Evolutionary conservation across 2,797 vertebrate species (phyloP), one percentile per base, ranked within the genome.

Genomic region (Jordanella pulchra): DNA sequence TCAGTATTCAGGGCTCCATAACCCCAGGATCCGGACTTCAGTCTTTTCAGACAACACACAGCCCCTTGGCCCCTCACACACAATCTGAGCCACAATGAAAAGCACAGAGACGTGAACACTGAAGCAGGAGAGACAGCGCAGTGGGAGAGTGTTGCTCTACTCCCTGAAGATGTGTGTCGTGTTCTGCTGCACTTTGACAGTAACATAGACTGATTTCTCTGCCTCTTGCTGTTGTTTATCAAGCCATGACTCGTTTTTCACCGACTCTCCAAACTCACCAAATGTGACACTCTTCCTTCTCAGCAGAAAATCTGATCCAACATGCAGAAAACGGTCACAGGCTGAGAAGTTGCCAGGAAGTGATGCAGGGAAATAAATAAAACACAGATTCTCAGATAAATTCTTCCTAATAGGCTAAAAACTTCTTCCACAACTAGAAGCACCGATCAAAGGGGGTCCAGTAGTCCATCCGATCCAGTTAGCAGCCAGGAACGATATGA

Each of bases 151-250:
- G 86, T 81, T 83, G 81, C 67, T 73, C 58, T 85, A 72, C 78
- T 67, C 69, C 89, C 87, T 84, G 83, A 75, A 90, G 87, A 84
- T 76, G 83, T 61, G 77, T 67, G 84, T 76, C 65, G 23, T 54
- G 78, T 84, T 87, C 68, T 45, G 18, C 63, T 85, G 83, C 81
- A 85, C 84, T 81, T 55, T 91, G 89, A 92, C 87, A 86, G 67
- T 90, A 89, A 91, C 83, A 7, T 73, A 35, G 39, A 44, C 79
- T 75, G 89, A 90, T 79, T 72, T 32, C 67, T 73, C 66, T 71
- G 76, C 56, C 69, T 67, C 48, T 66, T 48, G 0, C 66, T 13
- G 42, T 58, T 44, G 63, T 65, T 54, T 53, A 18, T 32, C 18
- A 76, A 60, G 77, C 81, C 74, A 71, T 65, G 73, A 86, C 84